A percentile compares a stretch with the other conserved stretches of the same genome.
Evolutionary conservation across 2,113 vertebrate genomes (phyloP).

Genomic region (Cyanocitta stelleri): DNA sequence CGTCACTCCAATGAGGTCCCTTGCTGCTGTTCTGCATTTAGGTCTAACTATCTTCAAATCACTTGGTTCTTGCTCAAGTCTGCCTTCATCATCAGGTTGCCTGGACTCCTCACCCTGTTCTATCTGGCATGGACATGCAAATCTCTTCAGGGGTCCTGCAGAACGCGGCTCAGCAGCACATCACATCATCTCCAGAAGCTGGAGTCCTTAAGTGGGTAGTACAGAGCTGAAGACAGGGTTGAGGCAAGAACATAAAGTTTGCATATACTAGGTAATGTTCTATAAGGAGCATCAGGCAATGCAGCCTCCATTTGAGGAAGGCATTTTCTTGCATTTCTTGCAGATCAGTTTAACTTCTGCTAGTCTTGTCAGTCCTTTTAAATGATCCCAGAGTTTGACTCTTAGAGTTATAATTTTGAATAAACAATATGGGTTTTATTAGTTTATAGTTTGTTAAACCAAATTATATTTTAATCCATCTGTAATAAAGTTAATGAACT

Average conservation of each 20-base stretch:
- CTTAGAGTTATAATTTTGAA: not conserved
- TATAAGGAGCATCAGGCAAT: not conserved
- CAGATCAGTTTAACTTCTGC: not conserved
- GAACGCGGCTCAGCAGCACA: fast-evolving
- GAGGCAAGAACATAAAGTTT: not conserved
- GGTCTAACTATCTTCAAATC: not conserved
- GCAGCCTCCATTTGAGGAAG: not conserved
- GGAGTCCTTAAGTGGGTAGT: not conserved
- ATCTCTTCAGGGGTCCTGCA: not conserved
- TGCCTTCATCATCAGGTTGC: not conserved
- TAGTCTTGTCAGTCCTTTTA: not conserved
- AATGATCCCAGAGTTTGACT: not conserved
- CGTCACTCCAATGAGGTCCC: not conserved
- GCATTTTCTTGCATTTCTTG: not conserved
- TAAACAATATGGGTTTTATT: conserved; percentile 36
- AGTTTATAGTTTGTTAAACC: conserved; percentile 52
- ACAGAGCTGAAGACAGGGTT: not conserved
- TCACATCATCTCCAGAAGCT: not conserved
- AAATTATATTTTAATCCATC: conserved; percentile 54
- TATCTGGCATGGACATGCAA: not conserved
- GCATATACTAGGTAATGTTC: not conserved
- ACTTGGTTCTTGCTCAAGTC: not conserved
- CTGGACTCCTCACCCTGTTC: not conserved
- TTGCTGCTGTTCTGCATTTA: not conserved
- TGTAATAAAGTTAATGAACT: conserved; percentile 62